These are phyloP conservation scores for Brevipalpus yothersi DNA, from an alignment of 1,140 invertebrate genomes.

Conservation along the genomic window DNA sequence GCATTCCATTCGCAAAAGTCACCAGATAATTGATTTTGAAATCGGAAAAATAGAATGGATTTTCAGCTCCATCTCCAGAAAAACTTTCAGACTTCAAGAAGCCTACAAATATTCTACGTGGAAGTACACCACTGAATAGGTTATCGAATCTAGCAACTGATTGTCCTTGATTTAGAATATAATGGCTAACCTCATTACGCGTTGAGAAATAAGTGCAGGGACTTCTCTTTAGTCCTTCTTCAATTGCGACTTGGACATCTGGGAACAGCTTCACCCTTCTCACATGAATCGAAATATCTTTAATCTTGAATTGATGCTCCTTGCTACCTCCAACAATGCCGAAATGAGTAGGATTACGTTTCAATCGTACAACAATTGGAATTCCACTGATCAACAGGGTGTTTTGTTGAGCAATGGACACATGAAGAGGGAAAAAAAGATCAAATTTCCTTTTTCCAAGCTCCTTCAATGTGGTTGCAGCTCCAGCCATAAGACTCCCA, in stretches of 20 bases:
- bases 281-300: not conserved
- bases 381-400: not conserved
- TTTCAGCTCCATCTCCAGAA: not conserved
- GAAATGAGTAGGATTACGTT: not conserved
- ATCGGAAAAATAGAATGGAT: conserved; percentile 5
- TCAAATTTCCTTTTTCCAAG: not conserved
- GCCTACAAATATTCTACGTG: conserved; percentile 1
- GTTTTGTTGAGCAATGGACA: not conserved
- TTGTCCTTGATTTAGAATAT: not conserved
- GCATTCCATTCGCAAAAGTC: conserved; percentile 3
- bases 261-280: not conserved
- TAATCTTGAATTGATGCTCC: not conserved
- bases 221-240: not conserved
- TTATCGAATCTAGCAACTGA: not conserved
- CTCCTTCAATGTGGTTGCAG: not conserved
- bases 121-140: conserved; percentile 4
- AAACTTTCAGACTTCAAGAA: conserved; percentile 4
- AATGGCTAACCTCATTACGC: not conserved
- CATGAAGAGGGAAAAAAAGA: not conserved
- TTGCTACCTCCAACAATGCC: not conserved
- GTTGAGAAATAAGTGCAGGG: not conserved
- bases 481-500: not conserved
- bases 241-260: not conserved
- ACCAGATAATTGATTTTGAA: conserved; percentile 2
- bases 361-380: not conserved